phyloP scores from a whole-genome alignment of 2,113 vertebrate genomes.

The Trichechus manatus region DNA sequence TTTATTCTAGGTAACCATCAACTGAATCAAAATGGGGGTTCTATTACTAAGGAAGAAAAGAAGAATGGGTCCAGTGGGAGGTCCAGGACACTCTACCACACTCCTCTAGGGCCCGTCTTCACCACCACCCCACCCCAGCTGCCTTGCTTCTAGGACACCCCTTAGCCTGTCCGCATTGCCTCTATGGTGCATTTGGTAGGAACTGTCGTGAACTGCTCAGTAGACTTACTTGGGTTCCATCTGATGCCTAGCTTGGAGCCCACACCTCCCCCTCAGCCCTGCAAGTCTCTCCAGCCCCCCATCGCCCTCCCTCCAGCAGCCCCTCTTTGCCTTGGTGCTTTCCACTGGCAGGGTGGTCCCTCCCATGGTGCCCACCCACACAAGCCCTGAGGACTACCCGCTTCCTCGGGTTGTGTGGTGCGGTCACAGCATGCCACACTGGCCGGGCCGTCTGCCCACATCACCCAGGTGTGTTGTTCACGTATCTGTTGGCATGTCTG shows the following conservation, averaged over 20 bases:
- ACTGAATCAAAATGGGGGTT: no score
- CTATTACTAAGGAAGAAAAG: not conserved
- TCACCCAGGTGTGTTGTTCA: not conserved
- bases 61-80: rapidly evolving
- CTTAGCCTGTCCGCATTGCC: no score
- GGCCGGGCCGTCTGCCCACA: not conserved
- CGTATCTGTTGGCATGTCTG: not conserved
- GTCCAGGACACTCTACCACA: not conserved
- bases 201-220: not conserved
- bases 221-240: no score
- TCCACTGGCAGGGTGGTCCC: not conserved
- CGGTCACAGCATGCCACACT: rapidly evolving
- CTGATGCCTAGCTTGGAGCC: no score
- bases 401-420: no score
- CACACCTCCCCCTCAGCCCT: no score
- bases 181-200: no score
- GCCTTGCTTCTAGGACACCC: not conserved
- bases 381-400: no score
- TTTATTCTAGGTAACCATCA: not conserved
- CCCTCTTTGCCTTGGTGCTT: no score
- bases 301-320: no score
- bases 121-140: not conserved
- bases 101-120: not conserved
- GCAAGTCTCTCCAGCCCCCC: no score
- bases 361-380: not conserved